A percentile compares a stretch with the other conserved stretches of the same genome.
Conservation (phyloP, 1,140 invertebrate genomes). For the Matsumurasca onukii region DNA sequence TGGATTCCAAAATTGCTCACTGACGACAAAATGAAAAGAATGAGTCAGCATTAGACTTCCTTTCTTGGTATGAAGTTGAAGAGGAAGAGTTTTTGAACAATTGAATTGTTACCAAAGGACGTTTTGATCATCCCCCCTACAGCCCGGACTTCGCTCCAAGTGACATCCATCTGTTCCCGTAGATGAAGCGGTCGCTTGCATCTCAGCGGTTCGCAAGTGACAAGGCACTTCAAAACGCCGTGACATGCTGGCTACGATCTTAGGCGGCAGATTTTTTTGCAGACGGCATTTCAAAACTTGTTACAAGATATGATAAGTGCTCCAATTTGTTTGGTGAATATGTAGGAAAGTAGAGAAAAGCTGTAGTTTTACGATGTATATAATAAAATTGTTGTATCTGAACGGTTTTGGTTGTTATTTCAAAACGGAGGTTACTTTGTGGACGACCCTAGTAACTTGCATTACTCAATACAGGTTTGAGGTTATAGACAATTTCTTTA, state of each 20-base stretch:
- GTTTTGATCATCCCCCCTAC: not conserved
- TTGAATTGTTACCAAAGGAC: not conserved
- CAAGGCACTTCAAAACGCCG: not conserved
- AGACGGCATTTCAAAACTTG: not conserved
- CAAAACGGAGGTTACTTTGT: not conserved
- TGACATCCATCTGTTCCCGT: not conserved
- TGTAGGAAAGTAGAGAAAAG: slow-evolving; percentile 14
- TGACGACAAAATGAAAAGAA: not conserved
- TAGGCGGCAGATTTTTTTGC: slow-evolving; percentile 2
- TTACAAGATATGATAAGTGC: not conserved
- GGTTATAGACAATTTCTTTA: no score
- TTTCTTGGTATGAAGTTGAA: not conserved
- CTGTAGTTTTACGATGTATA: not conserved
- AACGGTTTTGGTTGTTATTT: not conserved
- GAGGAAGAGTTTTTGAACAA: not conserved
- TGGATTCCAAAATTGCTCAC: not conserved
- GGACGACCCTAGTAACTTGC: not conserved
- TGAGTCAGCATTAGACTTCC: no score
- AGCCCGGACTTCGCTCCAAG: not conserved
- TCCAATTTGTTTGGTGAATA: not conserved
- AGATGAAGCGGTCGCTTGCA: not conserved
- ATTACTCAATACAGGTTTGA: no score
- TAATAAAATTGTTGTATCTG: not conserved
- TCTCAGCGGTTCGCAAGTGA: not conserved
- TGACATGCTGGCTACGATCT: slow-evolving; percentile 3